These are phyloP conservation scores for Agapornis canus DNA, from an alignment of 2,797 vertebrate genomes.

Conservation along the genomic window DNA sequence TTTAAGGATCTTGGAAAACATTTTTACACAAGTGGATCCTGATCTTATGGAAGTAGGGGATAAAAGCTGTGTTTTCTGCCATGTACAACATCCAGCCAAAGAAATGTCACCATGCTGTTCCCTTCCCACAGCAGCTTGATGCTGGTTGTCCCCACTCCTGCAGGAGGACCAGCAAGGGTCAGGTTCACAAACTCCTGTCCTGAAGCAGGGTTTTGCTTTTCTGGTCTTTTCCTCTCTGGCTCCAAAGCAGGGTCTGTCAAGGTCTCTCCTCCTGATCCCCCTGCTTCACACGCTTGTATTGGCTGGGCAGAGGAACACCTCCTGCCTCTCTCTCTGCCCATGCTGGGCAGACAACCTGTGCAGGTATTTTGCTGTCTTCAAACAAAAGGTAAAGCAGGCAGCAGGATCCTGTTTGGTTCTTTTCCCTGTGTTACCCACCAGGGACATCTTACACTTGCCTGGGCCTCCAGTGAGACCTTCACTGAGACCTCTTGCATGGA, in stretches of 20 bases:
- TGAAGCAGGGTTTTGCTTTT: background rate
- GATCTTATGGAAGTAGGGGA: background rate
- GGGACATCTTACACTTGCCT: background rate
- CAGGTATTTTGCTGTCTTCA: background rate
- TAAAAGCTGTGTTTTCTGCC: background rate
- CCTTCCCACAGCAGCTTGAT: background rate
- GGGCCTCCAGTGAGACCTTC: background rate
- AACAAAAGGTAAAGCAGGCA: background rate
- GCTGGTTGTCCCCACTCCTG: background rate
- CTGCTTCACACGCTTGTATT: rapidly evolving
- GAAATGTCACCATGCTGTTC: background rate
- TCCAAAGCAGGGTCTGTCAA: background rate
- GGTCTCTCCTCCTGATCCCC: background rate
- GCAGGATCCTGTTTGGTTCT: background rate
- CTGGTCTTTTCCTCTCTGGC: background rate
- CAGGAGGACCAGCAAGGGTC: background rate
- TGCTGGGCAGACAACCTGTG: background rate
- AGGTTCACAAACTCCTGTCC: background rate
- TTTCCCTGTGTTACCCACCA: background rate
- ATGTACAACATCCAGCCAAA: background rate
- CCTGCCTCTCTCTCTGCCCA: background rate
- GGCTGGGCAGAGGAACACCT: background rate
- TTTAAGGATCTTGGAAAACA: background rate
- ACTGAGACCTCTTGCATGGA: background rate
- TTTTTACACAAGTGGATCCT: background rate